Base-by-base conservation (phyloP, 2,113 vertebrate genomes). In the Actinemys pallida region DNA sequence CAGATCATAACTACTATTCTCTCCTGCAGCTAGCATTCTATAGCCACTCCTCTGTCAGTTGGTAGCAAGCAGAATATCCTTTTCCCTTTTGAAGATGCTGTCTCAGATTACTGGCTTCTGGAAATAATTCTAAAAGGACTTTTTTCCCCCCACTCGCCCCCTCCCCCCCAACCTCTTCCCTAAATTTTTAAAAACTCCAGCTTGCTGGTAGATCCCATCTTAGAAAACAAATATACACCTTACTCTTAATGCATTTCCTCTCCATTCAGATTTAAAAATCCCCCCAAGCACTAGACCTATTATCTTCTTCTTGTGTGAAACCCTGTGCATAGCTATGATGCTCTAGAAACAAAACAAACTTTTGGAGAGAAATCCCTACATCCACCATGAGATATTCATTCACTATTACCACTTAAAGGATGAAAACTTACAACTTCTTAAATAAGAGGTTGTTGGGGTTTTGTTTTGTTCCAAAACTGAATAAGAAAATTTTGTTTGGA, bases 41-140 rank as follows among this genome's bases (percentile, higher is more conserved):
- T 92, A 65, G 17, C 4, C 82, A 7, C 86, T 92, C 2, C 88
- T 89, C 91, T 31, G 65, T 57, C 11, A 7, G 22, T 0, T 10
- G 82, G 69, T 96, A 92, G 96, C 94, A 96, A 94, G 81, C 82
- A 75, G 93, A 90, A 25, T 81, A 69, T 95, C 93, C 16, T 92
- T 86, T 93, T 81, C 81, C 50, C 82, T 95, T 54, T 78, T 95
- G 76, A 93, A 94, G 88, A 92, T 93, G 83, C 24, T 88, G 62
- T 83, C 81, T 94, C 83, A 95, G 87, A 97, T 97, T 90, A 94
- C 93, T 94, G 95, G 39, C 39, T 76, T 45, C 39, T 47, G 75
- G 42, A 78, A 78, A 78, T 42, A 27, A 27, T 78, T 27, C 12
- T 27, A 45, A 42, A 78, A 78, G 75, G 25, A 78, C 24, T 45